Percentiles rank a stretch among this genome's conserved stretches.
These are phyloP conservation scores for Poecilia wingei DNA, from an alignment of 2,797 vertebrate species.

Conservation along the genomic window DNA sequence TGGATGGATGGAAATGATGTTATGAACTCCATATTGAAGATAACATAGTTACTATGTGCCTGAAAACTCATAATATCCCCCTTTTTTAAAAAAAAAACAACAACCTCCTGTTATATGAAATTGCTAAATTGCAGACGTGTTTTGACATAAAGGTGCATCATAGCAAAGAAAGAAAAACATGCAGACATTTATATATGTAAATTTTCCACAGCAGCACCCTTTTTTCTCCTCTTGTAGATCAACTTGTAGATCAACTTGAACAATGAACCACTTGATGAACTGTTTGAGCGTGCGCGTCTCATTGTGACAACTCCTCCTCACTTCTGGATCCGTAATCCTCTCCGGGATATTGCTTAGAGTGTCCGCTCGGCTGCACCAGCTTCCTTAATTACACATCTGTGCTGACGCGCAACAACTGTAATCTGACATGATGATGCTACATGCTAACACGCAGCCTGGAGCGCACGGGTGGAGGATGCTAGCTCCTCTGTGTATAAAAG, in stretches of 20 bases:
- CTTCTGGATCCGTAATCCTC: conserved; percentile 70
- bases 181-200: too few relatives aligned
- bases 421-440: conserved; percentile 68
- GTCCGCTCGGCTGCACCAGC: conserved; percentile 56
- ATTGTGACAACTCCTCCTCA: conserved; percentile 62
- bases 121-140: not conserved
- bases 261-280: conserved; percentile 38
- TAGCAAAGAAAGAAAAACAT: not conserved
- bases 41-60: not conserved
- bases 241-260: conserved; percentile 26
- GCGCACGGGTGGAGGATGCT: conserved; percentile 1
- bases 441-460: conserved; percentile 42
- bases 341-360: conserved; percentile 67
- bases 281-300: conserved; percentile 6
- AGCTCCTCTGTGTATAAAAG: conserved; percentile 27
- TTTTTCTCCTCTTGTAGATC: conserved; percentile 26
- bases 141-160: not conserved
- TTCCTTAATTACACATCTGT: conserved; percentile 77
- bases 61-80: not conserved
- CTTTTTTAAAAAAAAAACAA: not conserved
- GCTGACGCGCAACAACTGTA: conserved; percentile 69
- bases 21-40: not conserved
- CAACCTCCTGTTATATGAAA: not conserved
- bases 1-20: not conserved
- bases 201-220: not conserved